phyloP scores from a whole-genome alignment of 2,113 vertebrate genomes.

The Haplotaxodon microlepis region DNA sequence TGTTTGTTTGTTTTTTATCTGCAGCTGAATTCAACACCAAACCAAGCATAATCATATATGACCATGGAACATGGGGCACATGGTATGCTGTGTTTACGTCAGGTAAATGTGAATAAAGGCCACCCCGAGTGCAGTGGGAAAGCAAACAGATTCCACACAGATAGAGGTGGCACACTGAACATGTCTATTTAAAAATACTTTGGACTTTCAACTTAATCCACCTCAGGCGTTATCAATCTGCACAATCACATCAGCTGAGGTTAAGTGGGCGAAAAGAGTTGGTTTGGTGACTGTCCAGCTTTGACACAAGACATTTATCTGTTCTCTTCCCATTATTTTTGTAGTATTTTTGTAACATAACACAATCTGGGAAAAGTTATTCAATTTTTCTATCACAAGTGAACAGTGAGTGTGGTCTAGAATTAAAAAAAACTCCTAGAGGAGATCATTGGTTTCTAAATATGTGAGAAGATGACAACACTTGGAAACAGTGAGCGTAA shows the following conservation, averaged over 20 bases:
- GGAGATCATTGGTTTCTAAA: background rate
- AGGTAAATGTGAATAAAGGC: background rate
- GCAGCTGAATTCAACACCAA: background rate
- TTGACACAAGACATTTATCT: slow-evolving; percentile 4
- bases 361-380: background rate
- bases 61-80: background rate
- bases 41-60: background rate
- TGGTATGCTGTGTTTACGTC: background rate
- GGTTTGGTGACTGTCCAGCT: slow-evolving; percentile 20
- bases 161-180: background rate
- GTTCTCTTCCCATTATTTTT: slow-evolving; percentile 27
- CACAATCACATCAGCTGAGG: slow-evolving; percentile 1
- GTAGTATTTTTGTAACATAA: slow-evolving; percentile 31
- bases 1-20: background rate
- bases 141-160: background rate
- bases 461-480: background rate
- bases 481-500: background rate
- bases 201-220: background rate
- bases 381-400: background rate
- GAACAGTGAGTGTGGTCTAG: background rate
- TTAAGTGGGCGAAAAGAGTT: background rate
- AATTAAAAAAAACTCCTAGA: background rate
- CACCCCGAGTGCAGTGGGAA: background rate
- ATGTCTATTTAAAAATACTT: background rate
- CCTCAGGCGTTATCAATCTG: slow-evolving; percentile 33